Base-by-base conservation (phyloP, 2,113 vertebrate genomes). In the Charina bottae region DNA sequence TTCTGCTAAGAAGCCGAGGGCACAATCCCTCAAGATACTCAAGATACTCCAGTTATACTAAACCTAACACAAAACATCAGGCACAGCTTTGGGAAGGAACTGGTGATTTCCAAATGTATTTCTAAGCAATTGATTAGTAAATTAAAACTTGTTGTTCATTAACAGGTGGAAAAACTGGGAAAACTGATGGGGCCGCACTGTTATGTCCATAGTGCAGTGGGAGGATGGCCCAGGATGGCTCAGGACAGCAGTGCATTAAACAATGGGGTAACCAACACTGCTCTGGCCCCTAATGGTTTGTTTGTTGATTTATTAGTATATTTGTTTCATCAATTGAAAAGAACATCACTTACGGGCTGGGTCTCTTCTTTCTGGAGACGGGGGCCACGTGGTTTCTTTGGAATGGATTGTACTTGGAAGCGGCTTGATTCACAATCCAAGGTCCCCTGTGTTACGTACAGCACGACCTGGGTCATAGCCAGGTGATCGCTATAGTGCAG, bases 401-500 rank as follows among this genome's bases (percentile, higher is more conserved):
- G 92, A 84, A 89, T 91, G 15, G 89, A 60, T 58, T 97, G 95
- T 24, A 97, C 97, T 94, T 98, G 93, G 9, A 98, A 96, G 95
- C 58, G 90, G 95, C 97, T 93, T 23, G 95, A 92, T 42, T 0
- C 46, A 94, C 98, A 98, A n/a, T 98, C 97, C 97, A 99, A 96
- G 0, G 93, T 97, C 96, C 98, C 99, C 23, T 98, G 96, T 37
- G 98, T 99, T 96, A 98, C 17, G 10, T 98, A 98, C 86, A 99
- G 95, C 96, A 98, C 89, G 95, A 99, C 97, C 97, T 98, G 98
- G 85, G 99, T 99, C 98, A 98, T 96, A 94, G 98, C 98, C 97
- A 99, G 96, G 96, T 99, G 98, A 96, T 99, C 97, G 95, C 99
- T 99, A 53, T 99, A 99, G n/a, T 96, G 95, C 88, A 99, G 94